Conservation (phyloP, 2,797 vertebrate species). For the Poeciliopsis presidionis region DNA sequence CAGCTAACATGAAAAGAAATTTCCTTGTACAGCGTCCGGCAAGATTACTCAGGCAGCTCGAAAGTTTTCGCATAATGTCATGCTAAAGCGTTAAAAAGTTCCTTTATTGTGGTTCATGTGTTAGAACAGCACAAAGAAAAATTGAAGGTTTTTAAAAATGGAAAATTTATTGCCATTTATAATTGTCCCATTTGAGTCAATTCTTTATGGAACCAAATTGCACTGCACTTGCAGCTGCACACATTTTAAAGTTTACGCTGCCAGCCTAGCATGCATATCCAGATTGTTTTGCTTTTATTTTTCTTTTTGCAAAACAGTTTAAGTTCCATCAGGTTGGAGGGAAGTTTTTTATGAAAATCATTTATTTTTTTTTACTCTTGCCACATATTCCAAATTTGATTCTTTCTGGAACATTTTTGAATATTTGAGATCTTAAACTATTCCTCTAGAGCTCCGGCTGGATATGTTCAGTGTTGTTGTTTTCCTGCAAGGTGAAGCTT, state of each 20-base stretch:
- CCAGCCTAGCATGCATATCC: not conserved
- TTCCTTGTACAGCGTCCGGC: not conserved
- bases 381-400: not conserved
- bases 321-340: no score
- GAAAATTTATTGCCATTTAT: not conserved
- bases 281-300: not conserved
- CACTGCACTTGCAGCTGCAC: not conserved
- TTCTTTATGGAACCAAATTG: not conserved
- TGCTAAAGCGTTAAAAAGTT: not conserved
- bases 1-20: not conserved
- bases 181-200: not conserved
- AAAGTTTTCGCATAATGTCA: not conserved
- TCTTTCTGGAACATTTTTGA: not conserved
- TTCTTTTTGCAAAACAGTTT: no score
- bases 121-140: not conserved
- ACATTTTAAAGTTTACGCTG: not conserved
- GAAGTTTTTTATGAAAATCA: not conserved
- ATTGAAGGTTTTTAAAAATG: not conserved
- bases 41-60: not conserved
- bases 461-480: not conserved
- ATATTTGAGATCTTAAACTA: not conserved
- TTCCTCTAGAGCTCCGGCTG: not conserved
- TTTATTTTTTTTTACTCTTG: no score
- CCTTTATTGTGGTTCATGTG: not conserved
- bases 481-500: not conserved